Percentiles rank a stretch among this genome's conserved stretches.
Evolutionary conservation across 2,888 invertebrate genomes (phyloP).

Genomic region (Myathropa florea): DNA sequence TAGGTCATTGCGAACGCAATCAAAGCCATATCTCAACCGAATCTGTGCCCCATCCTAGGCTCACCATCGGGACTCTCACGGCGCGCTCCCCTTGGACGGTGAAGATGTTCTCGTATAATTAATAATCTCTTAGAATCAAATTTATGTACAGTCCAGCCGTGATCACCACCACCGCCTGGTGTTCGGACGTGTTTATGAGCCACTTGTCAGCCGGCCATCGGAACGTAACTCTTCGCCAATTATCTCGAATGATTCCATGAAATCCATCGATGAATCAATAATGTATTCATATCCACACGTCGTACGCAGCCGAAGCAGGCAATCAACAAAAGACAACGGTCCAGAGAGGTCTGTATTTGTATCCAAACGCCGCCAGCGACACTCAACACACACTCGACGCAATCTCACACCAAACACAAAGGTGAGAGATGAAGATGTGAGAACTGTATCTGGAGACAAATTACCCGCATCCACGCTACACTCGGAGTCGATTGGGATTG

Average conservation of each 20-base stretch:
- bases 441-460: constrained; percentile 39
- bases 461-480: constrained; percentile 52
- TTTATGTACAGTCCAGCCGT: constrained; percentile 12
- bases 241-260: constrained; percentile 26
- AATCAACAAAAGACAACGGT: constrained; percentile 11
- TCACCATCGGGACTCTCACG: not conserved
- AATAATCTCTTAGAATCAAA: constrained; percentile 1
- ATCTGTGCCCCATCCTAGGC: not conserved
- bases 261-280: constrained; percentile 14
- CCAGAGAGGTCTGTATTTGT: constrained; percentile 4
- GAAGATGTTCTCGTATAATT: not conserved
- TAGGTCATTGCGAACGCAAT: not conserved
- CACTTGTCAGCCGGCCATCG: not conserved
- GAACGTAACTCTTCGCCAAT: constrained; percentile 27
- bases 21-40: not conserved
- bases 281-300: constrained; percentile 29
- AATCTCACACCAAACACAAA: not conserved
- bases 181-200: constrained; percentile 18
- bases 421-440: not conserved
- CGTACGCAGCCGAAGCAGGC: not conserved
- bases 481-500: not conserved
- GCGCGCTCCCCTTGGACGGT: not conserved
- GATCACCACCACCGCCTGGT: not conserved
- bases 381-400: not conserved
- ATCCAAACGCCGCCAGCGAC: not conserved